Evolutionary conservation across 2,888 invertebrate genomes (phyloP).

Genomic region (Platypus cylindrus): DNA sequence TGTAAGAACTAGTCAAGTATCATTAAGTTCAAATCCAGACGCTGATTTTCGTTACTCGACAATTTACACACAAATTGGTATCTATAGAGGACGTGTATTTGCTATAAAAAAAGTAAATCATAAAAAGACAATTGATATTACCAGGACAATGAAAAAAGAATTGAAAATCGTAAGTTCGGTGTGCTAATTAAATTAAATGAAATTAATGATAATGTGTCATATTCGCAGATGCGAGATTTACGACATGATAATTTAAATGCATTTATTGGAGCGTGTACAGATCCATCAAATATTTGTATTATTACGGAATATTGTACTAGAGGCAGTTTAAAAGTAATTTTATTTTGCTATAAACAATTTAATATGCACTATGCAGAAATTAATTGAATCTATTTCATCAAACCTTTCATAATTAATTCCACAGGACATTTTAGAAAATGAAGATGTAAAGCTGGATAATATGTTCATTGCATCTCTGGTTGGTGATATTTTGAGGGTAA

Average conservation of each 20-base stretch:
- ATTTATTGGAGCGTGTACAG: slow-evolving; percentile 85
- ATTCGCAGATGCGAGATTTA: slow-evolving; percentile 78
- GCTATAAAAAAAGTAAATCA: slow-evolving; percentile 77
- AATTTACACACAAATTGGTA: slow-evolving; percentile 80
- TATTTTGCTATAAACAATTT: slow-evolving; percentile 7
- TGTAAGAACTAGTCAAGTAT: slow-evolving; percentile 77
- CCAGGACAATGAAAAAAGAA: slow-evolving; percentile 83
- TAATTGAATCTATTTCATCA: neutral
- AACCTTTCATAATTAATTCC: slow-evolving; percentile 16
- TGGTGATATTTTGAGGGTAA: slow-evolving; percentile 86
- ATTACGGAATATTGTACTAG: slow-evolving; percentile 81
- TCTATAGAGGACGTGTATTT: slow-evolving; percentile 76
- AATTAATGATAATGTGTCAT: too few species aligned
- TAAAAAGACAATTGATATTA: slow-evolving; percentile 79
- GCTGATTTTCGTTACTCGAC: slow-evolving; percentile 82
- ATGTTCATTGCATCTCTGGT: slow-evolving; percentile 94
- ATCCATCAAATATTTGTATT: slow-evolving; percentile 80
- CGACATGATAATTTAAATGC: slow-evolving; percentile 85
- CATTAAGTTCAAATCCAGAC: slow-evolving; percentile 84
- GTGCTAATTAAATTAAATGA: neutral
- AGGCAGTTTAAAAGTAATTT: slow-evolving; percentile 81
- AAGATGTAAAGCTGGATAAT: slow-evolving; percentile 88
- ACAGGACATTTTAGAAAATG: slow-evolving; percentile 87
- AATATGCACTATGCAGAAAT: too few species aligned
- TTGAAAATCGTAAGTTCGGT: slow-evolving; percentile 61